These are phyloP conservation scores for Prunella himalayana DNA, from an alignment of 2,113 vertebrate genomes.

Conservation along the genomic window DNA sequence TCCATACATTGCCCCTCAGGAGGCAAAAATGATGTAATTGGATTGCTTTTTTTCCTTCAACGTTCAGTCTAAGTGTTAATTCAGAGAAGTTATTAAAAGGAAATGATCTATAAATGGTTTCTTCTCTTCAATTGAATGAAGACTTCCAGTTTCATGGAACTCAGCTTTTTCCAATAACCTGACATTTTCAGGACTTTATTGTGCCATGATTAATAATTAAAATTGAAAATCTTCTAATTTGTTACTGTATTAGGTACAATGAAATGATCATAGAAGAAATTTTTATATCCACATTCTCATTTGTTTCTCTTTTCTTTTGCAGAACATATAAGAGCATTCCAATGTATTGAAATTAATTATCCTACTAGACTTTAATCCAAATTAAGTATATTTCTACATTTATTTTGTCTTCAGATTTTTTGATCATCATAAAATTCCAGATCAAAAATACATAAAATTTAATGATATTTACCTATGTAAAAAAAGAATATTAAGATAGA, in stretches of 20 bases:
- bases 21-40: neutral
- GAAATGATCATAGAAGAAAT: neutral
- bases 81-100: neutral
- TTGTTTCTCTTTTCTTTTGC: neutral
- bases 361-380: neutral
- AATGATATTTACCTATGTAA: neutral
- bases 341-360: neutral
- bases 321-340: rapidly evolving
- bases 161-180: neutral
- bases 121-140: neutral
- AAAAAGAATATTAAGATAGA: neutral
- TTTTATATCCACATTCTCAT: neutral
- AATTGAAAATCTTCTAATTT: neutral
- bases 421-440: neutral
- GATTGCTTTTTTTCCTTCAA: neutral
- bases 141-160: neutral
- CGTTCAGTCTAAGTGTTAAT: neutral
- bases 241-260: neutral
- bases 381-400: neutral
- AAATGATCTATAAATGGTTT: neutral
- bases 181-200: neutral
- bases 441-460: neutral
- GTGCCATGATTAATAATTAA: neutral
- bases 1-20: rapidly evolving
- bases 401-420: neutral